Evolutionary conservation across 2,888 invertebrate species (phyloP), one percentile per base, ranked within the genome.

Genomic region (Dioctria rufipes): DNA sequence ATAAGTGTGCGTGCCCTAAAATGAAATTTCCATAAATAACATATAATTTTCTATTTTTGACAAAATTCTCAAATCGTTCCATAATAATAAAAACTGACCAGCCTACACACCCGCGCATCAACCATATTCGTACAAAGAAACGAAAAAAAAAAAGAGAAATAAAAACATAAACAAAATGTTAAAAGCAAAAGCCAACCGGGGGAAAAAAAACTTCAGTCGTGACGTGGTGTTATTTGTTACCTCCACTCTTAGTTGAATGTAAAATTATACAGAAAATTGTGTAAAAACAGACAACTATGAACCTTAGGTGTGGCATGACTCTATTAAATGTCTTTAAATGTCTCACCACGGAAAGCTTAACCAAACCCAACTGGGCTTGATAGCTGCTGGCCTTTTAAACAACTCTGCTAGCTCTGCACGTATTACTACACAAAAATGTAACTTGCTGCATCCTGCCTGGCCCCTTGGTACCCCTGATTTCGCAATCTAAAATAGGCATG

Each of bases 281-380:
- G 51, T 61, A 39, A 25, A 61, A 39, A 61, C 37, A 39, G 61
- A 11, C 54, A 11, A 11, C 39, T 61, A 5, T 6, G 37, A 11
- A 37, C 11, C 39, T 9, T 13, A 60, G 73, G 73, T 58, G 73
- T 73, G 73, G 40, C 73, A 25, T 51, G 39, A 37, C 43, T 58
- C 73, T 8, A 73, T 51, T 69, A 69, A 69, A 54, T 71, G 71
- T 71, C 51, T 71, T 71, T 71, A 71, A 71, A 73, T 73, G 73
- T 73, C 73, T 73, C 73, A 25, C 25, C 25, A 73, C 73, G 73
- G 60, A 73, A 73, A 73, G 42, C 54, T 5, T 11, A 60, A 73
- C 73, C 73, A 73, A 73, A 73, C 73, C 73, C 73, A 73, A 40
- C 58, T 73, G 60, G 58, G 60, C 13, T 60, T 39, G 73, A 58